Evolutionary conservation across 1,140 invertebrate species (phyloP).

Genomic region (Reticulitermes speratus): DNA sequence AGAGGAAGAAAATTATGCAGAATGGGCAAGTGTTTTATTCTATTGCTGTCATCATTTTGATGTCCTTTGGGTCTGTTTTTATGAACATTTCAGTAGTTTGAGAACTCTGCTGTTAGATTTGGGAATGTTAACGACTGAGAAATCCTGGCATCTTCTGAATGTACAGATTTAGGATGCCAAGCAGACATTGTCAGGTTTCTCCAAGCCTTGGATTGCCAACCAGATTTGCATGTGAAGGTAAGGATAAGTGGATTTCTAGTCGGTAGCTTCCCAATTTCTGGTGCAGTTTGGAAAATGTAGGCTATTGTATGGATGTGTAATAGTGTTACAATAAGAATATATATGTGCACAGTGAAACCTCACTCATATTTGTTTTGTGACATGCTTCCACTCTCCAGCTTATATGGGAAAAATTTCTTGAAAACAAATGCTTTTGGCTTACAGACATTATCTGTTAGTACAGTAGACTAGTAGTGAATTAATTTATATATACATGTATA

Average conservation of each 20-base stretch:
- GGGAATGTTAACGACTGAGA: background rate
- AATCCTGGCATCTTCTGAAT: background rate
- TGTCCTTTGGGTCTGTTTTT: background rate
- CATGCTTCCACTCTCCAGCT: background rate
- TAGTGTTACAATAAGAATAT: background rate
- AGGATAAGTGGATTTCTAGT: constrained; percentile 7
- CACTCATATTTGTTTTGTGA: background rate
- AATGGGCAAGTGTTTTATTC: too few species aligned
- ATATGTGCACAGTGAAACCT: constrained; percentile 6
- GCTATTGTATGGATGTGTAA: background rate
- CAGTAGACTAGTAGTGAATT: too few species aligned
- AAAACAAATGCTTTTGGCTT: too few species aligned
- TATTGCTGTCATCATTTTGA: too few species aligned
- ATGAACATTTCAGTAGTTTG: background rate
- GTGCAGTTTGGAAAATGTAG: background rate
- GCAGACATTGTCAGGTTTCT: background rate
- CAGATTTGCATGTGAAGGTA: background rate
- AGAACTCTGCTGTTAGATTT: background rate
- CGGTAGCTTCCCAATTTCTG: background rate
- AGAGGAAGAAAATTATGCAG: too few species aligned
- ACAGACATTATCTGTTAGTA: too few species aligned
- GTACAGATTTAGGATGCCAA: background rate
- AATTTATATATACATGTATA: too few species aligned
- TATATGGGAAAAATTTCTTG: too few species aligned
- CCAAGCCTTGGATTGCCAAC: background rate